phyloP scores from a whole-genome alignment of 1,140 invertebrate genomes.

The Drosophila truncata region DNA sequence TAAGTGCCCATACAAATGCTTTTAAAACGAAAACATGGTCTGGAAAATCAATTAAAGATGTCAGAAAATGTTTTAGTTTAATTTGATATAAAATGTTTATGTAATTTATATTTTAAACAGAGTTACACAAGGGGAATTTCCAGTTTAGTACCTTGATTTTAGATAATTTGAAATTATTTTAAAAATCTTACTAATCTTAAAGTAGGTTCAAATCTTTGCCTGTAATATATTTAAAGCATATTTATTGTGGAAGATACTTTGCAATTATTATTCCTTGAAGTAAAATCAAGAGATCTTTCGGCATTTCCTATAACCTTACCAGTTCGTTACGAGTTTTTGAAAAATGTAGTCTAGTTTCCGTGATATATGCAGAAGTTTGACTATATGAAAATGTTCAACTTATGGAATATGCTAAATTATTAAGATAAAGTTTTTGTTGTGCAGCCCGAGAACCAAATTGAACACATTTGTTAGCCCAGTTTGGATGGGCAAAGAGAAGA shows the following conservation, averaged over 20 bases:
- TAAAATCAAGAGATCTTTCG: neutral
- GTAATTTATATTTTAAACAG: too few species aligned
- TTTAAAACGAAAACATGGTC: neutral
- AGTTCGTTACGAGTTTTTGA: constrained; percentile 2
- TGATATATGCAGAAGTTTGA: constrained; percentile 4
- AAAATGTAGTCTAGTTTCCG: constrained; percentile 4
- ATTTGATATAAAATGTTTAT: neutral
- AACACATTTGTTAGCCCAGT: constrained; percentile 54
- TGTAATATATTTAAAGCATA: neutral
- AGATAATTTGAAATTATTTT: neutral
- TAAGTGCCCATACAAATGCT: neutral
- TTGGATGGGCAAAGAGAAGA: constrained; percentile 6
- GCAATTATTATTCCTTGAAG: neutral
- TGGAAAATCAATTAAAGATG: neutral
- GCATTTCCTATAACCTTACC: neutral
- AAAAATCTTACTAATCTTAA: neutral
- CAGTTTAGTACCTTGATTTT: neutral
- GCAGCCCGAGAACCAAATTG: constrained; percentile 33
- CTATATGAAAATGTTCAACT: constrained; percentile 24
- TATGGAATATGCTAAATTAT: constrained; percentile 48
- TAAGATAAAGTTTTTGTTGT: constrained; percentile 54
- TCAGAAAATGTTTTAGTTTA: neutral
- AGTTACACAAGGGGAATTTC: neutral
- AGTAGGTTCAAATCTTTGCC: neutral
- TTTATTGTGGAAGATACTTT: neutral